Evolutionary conservation across 2,113 vertebrate genomes (phyloP).

Genomic region (Lampris incognitus): DNA sequence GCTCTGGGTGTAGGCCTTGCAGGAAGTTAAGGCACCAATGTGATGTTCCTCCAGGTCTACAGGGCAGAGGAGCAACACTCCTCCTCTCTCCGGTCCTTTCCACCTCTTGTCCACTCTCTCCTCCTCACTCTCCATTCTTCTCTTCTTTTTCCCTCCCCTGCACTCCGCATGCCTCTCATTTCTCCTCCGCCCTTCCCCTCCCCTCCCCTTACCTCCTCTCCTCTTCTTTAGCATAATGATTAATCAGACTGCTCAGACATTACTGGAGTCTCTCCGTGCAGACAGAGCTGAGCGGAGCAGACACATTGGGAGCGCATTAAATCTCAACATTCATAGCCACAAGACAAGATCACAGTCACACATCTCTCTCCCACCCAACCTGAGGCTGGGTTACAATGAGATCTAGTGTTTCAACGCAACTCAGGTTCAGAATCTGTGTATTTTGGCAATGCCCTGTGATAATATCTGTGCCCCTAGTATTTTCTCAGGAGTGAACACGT

Average conservation of each 20-base stretch:
- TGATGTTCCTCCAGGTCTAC: not conserved
- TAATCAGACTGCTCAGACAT: constrained; percentile 60
- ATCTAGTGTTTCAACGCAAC: too few relatives aligned
- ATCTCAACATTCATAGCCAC: too few relatives aligned
- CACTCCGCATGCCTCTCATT: constrained; percentile 32
- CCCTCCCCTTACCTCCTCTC: constrained; percentile 65
- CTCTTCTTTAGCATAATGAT: constrained; percentile 62
- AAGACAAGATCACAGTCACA: too few relatives aligned
- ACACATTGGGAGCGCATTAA: not conserved
- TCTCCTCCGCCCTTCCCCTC: constrained; percentile 50
- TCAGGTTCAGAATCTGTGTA: too few relatives aligned
- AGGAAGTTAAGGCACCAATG: constrained; percentile 29
- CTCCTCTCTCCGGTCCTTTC: constrained; percentile 61
- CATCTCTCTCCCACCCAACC: too few relatives aligned
- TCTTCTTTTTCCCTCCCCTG: not conserved
- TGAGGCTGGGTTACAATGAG: too few relatives aligned
- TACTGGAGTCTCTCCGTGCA: constrained; percentile 41
- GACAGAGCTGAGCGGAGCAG: constrained; percentile 28
- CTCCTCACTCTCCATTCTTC: not conserved
- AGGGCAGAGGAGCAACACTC: not conserved
- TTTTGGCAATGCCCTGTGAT: not conserved
- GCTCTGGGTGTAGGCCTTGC: constrained; percentile 46
- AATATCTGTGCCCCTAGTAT: not conserved
- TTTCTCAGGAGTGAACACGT: too few relatives aligned
- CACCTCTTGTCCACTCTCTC: constrained; percentile 63